Conservation (phyloP, 2,888 invertebrate species). For the Agrypnus murinus region DNA sequence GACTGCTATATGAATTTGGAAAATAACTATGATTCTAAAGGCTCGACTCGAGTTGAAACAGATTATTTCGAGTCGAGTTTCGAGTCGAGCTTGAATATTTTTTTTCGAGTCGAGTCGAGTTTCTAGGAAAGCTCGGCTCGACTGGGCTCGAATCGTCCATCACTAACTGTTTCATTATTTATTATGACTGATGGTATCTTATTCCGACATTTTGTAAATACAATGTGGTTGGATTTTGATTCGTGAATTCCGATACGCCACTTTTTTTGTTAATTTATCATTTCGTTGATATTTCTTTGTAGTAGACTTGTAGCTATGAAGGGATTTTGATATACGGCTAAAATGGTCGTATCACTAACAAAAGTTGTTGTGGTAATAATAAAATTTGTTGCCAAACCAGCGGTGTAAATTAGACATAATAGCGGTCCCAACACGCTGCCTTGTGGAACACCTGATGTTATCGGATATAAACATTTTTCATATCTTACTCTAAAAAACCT, state of each 20-base stretch:
- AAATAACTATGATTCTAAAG: too few species aligned
- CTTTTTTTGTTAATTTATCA: too few species aligned
- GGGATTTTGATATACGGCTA: not conserved
- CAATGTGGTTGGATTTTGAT: slow-evolving; percentile 18
- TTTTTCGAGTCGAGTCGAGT: too few species aligned
- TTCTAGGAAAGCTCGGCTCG: too few species aligned
- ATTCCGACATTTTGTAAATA: slow-evolving; percentile 26
- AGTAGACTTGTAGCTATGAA: not conserved
- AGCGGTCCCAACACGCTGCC: slow-evolving; percentile 2
- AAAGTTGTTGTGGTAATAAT: not conserved
- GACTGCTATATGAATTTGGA: too few species aligned
- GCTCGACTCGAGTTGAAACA: too few species aligned
- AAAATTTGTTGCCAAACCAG: not conserved
- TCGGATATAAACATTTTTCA: not conserved
- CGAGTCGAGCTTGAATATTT: too few species aligned
- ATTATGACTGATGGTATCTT: slow-evolving; percentile 3
- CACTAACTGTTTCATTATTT: slow-evolving; percentile 4
- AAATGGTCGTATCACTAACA: not conserved
- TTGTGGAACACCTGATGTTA: slow-evolving; percentile 9
- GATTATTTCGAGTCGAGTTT: too few species aligned
- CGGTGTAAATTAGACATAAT: not conserved
- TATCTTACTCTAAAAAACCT: not conserved
- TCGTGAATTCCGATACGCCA: not conserved
- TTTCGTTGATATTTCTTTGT: too few species aligned
- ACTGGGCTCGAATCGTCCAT: too few species aligned